Evolutionary conservation across 2,797 vertebrate species (phyloP).

Genomic region (Salarias fasciatus): DNA sequence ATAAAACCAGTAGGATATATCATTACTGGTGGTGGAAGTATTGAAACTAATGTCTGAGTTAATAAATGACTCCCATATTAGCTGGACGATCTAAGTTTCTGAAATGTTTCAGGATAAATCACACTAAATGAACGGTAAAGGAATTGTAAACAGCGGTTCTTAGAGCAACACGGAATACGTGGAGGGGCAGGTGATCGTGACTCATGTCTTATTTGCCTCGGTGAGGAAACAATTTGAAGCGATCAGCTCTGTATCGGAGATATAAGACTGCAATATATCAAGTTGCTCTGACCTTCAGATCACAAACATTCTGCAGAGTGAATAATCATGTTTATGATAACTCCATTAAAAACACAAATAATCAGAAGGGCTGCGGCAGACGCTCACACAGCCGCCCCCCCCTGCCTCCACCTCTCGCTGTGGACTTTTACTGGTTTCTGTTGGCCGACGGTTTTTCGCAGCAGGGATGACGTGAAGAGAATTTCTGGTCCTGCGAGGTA

Average conservation of each 20-base stretch:
- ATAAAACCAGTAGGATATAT: no score
- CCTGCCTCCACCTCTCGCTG: constrained; percentile 6
- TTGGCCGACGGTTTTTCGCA: constrained; percentile 31
- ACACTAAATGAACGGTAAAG: not conserved
- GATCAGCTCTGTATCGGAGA: not conserved
- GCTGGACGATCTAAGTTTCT: not conserved
- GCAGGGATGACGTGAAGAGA: constrained; percentile 58
- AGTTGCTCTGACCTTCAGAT: constrained; percentile 1
- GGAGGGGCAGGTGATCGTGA: not conserved
- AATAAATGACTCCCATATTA: not conserved
- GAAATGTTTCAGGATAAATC: not conserved
- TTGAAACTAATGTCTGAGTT: not conserved
- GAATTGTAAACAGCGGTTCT: constrained; percentile 10
- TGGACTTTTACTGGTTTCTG: constrained; percentile 43
- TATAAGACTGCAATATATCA: not conserved
- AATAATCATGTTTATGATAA: not conserved
- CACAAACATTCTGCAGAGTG: not conserved
- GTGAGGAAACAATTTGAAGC: constrained; percentile 6
- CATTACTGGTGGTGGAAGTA: not conserved
- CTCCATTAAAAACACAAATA: constrained; percentile 4
- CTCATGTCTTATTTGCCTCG: not conserved
- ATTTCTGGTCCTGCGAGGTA: constrained; percentile 60
- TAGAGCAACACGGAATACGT: not conserved
- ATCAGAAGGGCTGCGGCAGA: not conserved
- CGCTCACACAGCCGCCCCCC: not conserved